Evolutionary conservation across 2,797 vertebrate genomes (phyloP), one percentile per base, ranked within the genome.

Genomic region (Acrossocheilus wenchowensis): DNA sequence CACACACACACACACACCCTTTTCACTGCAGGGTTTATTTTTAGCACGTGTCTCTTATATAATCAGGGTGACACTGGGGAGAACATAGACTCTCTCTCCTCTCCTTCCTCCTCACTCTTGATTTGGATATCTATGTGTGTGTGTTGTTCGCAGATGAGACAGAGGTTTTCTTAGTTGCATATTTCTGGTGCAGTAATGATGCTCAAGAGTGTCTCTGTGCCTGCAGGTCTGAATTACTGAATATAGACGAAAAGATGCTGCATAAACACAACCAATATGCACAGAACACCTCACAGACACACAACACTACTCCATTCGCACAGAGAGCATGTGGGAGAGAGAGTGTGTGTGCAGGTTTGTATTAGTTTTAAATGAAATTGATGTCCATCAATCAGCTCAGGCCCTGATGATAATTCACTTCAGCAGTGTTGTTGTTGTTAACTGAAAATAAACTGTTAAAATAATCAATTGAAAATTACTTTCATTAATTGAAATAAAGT

Each of bases 11-110:
- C 48, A 78, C 69, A 84, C 88, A 88, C 85, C 68, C 81, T 71
- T 79, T 78, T 78, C 92, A 95, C 95, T 95, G 95, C 92, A 92
- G 95, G 94, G 95, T 96, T 95, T 98, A 97, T 97, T 98, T 98
- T 98, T 98, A 98, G 97, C 95, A 90, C 68, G 87, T 91, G 93
- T 95, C 92, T 87, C 94, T 97, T 97, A 96, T 92, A 87, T 96
- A 97, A 97, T 95, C 94, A 95, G 94, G 94, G 94, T 94, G 94
- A 94, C 95, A 95, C 90, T 90, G 90, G 90, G 91, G 94, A 92
- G 90, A 92, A 93, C 90, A 86, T 74, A 90, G 43, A 89, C 89
- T 19, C 82, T 17, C 66, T 43, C 77, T 45, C 57, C 81, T 77
- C 19, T 81, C 39, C 50, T 74, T 74, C 83, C 26, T 72, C 48